These are phyloP conservation scores for Rhadinocentrus ornatus DNA, from an alignment of 2,797 vertebrate species.

Conservation along the genomic window DNA sequence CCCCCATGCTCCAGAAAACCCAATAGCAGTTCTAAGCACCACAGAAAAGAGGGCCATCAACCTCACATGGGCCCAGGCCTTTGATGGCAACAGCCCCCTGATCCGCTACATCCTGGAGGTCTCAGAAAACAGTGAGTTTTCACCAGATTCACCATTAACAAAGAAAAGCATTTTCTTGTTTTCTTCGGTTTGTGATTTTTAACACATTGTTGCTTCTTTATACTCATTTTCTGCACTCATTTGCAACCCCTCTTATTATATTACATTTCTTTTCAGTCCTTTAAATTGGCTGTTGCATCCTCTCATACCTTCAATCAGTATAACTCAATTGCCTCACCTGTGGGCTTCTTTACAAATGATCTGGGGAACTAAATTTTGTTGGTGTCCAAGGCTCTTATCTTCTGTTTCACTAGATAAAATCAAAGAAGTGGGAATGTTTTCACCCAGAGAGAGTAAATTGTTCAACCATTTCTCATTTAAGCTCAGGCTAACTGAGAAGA, in stretches of 20 bases:
- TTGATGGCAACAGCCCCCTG: slow-evolving; percentile 96
- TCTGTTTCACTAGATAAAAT: slow-evolving; percentile 49
- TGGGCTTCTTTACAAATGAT: slow-evolving; percentile 24
- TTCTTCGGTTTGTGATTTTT: slow-evolving; percentile 23
- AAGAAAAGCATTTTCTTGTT: slow-evolving; percentile 10
- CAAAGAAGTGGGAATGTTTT: slow-evolving; percentile 50
- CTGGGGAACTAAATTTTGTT: slow-evolving; percentile 33
- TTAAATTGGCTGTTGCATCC: slow-evolving; percentile 42
- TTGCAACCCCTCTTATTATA: slow-evolving; percentile 32
- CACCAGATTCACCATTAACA: neutral
- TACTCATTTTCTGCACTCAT: slow-evolving; percentile 24
- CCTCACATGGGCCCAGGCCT: slow-evolving; percentile 94
- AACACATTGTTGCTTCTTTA: slow-evolving; percentile 17
- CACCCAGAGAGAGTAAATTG: slow-evolving; percentile 44
- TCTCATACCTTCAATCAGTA: slow-evolving; percentile 36
- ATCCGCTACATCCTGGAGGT: slow-evolving; percentile 94
- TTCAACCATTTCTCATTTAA: slow-evolving; percentile 51
- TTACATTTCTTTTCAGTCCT: slow-evolving; percentile 37
- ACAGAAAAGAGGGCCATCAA: slow-evolving; percentile 92
- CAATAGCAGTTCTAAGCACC: slow-evolving; percentile 84
- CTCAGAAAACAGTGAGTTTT: slow-evolving; percentile 96
- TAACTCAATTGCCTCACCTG: slow-evolving; percentile 46
- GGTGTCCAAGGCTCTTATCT: slow-evolving; percentile 44
- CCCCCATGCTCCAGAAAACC: slow-evolving; percentile 93
- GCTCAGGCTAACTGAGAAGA: slow-evolving; percentile 53